Evolutionary conservation across 2,113 vertebrate species (phyloP).

Genomic region (Eulemur rufifrons): DNA sequence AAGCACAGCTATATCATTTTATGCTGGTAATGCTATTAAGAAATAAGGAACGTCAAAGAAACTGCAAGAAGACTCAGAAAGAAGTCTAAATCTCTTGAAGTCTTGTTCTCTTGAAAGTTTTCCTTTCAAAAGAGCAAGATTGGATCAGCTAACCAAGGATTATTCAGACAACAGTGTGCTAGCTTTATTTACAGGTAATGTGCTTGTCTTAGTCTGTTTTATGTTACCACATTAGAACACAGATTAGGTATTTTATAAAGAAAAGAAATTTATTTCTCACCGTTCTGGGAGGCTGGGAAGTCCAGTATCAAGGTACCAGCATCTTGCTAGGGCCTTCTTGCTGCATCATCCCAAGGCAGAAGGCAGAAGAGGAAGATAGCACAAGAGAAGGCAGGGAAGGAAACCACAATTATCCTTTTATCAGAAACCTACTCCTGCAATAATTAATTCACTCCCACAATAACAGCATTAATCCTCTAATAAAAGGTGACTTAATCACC

Average conservation of each 20-base stretch:
- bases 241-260: background rate
- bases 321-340: background rate
- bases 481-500: background rate
- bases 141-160: background rate
- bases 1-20: background rate
- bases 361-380: background rate
- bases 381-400: background rate
- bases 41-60: slow-evolving; percentile 20
- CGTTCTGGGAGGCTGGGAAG: background rate
- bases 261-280: background rate
- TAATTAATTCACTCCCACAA: background rate
- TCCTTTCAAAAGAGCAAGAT: slow-evolving; percentile 20
- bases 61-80: background rate
- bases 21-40: background rate
- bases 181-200: slow-evolving; percentile 14
- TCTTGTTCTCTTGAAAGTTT: background rate
- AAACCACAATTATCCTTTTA: background rate
- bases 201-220: background rate
- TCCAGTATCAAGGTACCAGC: background rate
- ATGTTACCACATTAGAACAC: background rate
- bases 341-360: background rate
- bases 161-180: background rate
- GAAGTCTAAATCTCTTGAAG: background rate
- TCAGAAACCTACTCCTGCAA: background rate
- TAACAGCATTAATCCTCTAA: background rate